A percentile compares a stretch with the other conserved stretches of the same genome.
Evolutionary conservation across 1,140 invertebrate genomes (phyloP).

Genomic region (Pomacea maculata): DNA sequence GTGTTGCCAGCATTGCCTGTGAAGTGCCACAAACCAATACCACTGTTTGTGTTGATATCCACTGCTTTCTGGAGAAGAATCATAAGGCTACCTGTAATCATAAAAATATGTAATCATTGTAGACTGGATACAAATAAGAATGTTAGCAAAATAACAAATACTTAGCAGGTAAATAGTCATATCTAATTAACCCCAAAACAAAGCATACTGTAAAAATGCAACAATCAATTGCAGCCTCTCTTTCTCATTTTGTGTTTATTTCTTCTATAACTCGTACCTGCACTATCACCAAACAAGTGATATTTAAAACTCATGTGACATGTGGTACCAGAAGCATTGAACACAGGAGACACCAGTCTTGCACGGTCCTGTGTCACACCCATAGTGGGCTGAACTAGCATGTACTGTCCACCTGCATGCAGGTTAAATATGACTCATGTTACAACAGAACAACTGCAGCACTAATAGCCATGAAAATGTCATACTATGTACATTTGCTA

Average conservation of each 20-base stretch:
- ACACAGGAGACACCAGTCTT: conserved; percentile 44
- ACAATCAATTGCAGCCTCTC: too few relatives aligned
- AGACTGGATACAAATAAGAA: too few relatives aligned
- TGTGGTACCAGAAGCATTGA: conserved; percentile 47
- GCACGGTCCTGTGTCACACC: conserved; percentile 61
- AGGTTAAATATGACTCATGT: too few relatives aligned
- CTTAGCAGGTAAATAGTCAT: too few relatives aligned
- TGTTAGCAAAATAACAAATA: too few relatives aligned
- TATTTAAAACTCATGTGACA: conserved; percentile 71
- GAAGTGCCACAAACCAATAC: conserved; percentile 9
- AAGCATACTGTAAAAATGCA: too few relatives aligned
- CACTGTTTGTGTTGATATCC: conserved; percentile 17
- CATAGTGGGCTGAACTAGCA: conserved; percentile 73
- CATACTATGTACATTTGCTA: too few relatives aligned
- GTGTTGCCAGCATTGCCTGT: conserved; percentile 30
- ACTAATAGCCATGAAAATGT: too few relatives aligned
- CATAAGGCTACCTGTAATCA: conserved; percentile 45
- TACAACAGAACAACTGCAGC: too few relatives aligned
- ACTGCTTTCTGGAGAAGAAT: conserved; percentile 41
- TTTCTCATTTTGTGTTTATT: too few relatives aligned
- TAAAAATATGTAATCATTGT: too few relatives aligned
- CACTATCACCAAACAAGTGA: conserved; percentile 78
- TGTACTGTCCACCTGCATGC: conserved; percentile 72
- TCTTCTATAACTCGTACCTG: conserved; percentile 49
- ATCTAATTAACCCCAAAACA: too few relatives aligned